Base-by-base conservation (phyloP, 2,113 vertebrate species). In the Grammomys surdaster region DNA sequence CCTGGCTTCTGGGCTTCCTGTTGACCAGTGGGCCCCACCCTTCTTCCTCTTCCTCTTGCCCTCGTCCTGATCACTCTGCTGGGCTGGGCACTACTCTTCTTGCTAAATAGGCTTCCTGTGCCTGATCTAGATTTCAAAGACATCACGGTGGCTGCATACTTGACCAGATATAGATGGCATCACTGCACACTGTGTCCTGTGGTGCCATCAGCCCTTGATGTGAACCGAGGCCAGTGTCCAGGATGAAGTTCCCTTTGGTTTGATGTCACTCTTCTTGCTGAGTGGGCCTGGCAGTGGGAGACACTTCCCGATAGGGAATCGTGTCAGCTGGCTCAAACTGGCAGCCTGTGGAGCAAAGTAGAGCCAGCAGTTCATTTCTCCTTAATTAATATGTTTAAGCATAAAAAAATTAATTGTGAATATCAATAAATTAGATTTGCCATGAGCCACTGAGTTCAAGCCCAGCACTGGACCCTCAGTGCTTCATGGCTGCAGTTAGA, bases 291-390 rank as follows among this genome's bases (percentile, higher is more conserved):
- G 67, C 14, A 17, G 17, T 2, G 31, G 77, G 28, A 7, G 43
- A 36, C 58, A 33, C 1, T 63, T 94, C 2, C n/a, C 24, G 6
- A 10, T 12, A 20, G 24, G 36, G 10, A 84, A n/a, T 75, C 12
- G 2, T 12, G 63, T 26, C 26, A 13, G 17, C 40, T 11, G 24
- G 22, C 13, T 31, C 69, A 73, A 3, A 58, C 20, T 43, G 85
- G 75, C 8, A 89, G 58, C 40, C n/a, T 0, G 0, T 2, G 5
- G 26, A 8, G 19, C n/a, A 26, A 54, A 31, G 60, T 0, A 6
- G 28, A 63, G 40, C 58, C 24, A 36, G 24, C 7, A 43, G 58
- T 9, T 82, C 28, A 54, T 91, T 84, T 91, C 58, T 5, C 26
- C 46, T 17, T 20, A 10, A 9, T 3, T 73, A 54, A 7, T 73